A percentile compares a stretch with the other conserved stretches of the same genome.
Evolutionary conservation across 2,113 vertebrate species (phyloP).

Genomic region (Nerophis ophidion): DNA sequence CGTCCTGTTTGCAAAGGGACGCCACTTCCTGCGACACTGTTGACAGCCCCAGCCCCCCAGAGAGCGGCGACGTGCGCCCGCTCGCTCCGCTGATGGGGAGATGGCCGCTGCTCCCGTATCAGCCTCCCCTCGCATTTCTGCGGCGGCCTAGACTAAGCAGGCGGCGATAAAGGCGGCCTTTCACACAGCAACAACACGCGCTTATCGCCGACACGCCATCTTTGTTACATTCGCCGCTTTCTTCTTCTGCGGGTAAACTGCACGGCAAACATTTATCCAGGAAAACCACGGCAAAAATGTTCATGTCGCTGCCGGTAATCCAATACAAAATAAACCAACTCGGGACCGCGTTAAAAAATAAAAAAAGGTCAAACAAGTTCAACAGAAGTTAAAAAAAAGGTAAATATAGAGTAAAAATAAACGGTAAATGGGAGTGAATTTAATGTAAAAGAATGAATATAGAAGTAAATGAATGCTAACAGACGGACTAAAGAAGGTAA

Average conservation of each 20-base stretch:
- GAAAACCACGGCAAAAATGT: too few species aligned
- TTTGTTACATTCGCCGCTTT: constrained; percentile 80
- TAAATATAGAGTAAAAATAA: too few species aligned
- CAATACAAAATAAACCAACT: too few species aligned
- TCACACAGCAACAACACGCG: constrained; percentile 80
- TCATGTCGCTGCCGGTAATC: too few species aligned
- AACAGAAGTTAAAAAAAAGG: too few species aligned
- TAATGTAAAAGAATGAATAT: too few species aligned
- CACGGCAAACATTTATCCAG: constrained; percentile 12
- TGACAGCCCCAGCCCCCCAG: constrained; percentile 65
- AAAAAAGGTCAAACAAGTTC: too few species aligned
- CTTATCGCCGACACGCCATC: constrained; percentile 78
- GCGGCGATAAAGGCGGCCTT: constrained; percentile 78
- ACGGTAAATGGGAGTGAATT: too few species aligned
- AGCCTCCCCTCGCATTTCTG: constrained; percentile 77
- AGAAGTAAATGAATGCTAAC: too few species aligned
- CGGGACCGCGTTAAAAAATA: too few species aligned
- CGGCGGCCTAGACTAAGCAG: constrained; percentile 79
- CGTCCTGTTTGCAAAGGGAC: constrained; percentile 24
- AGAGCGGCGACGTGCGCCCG: constrained; percentile 55
- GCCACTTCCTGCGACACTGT: constrained; percentile 53
- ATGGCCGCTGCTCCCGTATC: constrained; percentile 72
- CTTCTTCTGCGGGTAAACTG: constrained; percentile 17
- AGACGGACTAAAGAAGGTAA: too few species aligned
- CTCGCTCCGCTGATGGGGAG: constrained; percentile 68